Evolutionary conservation across 2,797 vertebrate genomes (phyloP).

Genomic region (Selene dorsalis): DNA sequence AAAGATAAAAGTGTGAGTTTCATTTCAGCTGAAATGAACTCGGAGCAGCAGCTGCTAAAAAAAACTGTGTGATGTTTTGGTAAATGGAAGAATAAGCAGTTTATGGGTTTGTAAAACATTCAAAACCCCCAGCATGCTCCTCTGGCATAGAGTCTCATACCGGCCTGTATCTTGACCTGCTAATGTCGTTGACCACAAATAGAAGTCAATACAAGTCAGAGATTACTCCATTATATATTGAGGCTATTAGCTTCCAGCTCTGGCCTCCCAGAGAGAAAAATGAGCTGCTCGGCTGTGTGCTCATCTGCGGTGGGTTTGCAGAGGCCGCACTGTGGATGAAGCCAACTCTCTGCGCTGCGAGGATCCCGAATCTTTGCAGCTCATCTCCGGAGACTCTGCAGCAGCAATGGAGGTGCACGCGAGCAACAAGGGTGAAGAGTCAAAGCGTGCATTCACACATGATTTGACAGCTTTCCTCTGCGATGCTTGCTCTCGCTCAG

Average conservation of each 20-base stretch:
- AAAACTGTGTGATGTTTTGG: neutral
- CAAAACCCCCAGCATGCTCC: neutral
- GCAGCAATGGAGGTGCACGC: constrained; percentile 13
- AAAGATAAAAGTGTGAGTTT: neutral
- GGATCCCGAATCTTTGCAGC: constrained; percentile 30
- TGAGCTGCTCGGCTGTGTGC: constrained; percentile 44
- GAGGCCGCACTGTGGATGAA: constrained; percentile 23
- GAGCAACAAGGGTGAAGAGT: neutral
- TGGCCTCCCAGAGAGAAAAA: constrained; percentile 20
- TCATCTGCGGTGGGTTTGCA: constrained; percentile 23
- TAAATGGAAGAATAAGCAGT: neutral
- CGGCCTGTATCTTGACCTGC: neutral
- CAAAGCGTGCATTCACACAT: constrained; percentile 58
- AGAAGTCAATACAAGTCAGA: constrained; percentile 29
- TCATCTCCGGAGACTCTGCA: constrained; percentile 14
- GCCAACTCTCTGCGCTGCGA: constrained; percentile 43
- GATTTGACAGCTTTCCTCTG: constrained; percentile 36
- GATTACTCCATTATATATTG: constrained; percentile 30
- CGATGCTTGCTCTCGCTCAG: constrained; percentile 19
- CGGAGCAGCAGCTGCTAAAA: neutral
- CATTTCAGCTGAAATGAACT: neutral
- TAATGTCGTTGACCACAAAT: constrained; percentile 38
- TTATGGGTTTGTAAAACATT: constrained; percentile 1
- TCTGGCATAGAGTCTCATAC: neutral
- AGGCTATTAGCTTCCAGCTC: constrained; percentile 33